Evolutionary conservation across 1,140 invertebrate genomes (phyloP).

Genomic region (Drosophila murphyi): DNA sequence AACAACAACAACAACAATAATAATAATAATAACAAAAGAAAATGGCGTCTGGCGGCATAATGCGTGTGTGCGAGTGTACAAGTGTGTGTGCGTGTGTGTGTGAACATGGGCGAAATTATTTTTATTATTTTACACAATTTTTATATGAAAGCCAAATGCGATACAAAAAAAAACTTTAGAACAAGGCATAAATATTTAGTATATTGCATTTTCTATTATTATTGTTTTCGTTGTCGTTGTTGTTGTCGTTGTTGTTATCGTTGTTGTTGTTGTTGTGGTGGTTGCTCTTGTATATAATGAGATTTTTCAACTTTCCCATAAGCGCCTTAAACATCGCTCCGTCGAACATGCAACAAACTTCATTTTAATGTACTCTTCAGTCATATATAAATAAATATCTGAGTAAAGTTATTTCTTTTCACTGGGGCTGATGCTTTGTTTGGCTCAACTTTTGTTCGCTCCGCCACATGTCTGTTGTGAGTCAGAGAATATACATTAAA

Average conservation of each 20-base stretch:
- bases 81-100: slow-evolving; percentile 41
- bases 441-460: too few relatives aligned
- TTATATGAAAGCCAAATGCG: slow-evolving; percentile 65
- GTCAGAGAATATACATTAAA: too few relatives aligned
- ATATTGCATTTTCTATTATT: slow-evolving; percentile 56
- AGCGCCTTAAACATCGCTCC: slow-evolving; percentile 59
- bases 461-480: too few relatives aligned
- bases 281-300: slow-evolving; percentile 68
- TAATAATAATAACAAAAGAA: slow-evolving; percentile 47
- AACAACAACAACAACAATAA: slow-evolving; percentile 41
- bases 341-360: slow-evolving; percentile 23
- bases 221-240: slow-evolving; percentile 3
- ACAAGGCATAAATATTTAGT: slow-evolving; percentile 74
- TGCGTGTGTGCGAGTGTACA: slow-evolving; percentile 21
- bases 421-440: too few relatives aligned
- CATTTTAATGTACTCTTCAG: slow-evolving; percentile 10
- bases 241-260: slow-evolving; percentile 20
- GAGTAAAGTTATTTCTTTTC: too few relatives aligned
- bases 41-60: slow-evolving; percentile 70
- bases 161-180: slow-evolving; percentile 47
- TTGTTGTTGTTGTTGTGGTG: slow-evolving; percentile 29
- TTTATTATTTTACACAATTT: slow-evolving; percentile 81
- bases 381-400: background rate
- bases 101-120: slow-evolving; percentile 58
- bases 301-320: slow-evolving; percentile 75